Evolutionary conservation across 2,113 vertebrate species (phyloP).

Genomic region (Proterorhinus semilunaris): DNA sequence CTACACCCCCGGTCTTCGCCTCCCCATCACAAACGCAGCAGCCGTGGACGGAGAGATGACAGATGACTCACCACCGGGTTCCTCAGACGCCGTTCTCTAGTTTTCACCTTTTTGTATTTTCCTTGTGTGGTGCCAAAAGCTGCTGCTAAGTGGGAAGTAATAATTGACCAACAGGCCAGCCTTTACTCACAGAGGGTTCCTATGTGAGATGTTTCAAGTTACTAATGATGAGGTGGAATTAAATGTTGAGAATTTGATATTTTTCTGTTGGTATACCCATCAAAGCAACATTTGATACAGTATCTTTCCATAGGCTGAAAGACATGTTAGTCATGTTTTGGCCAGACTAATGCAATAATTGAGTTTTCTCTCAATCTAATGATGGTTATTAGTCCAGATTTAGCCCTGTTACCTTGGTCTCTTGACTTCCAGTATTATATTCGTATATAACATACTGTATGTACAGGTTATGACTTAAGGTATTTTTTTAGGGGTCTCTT

Average conservation of each 20-base stretch:
- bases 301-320: too few relatives aligned
- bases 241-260: neutral
- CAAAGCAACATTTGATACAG: too few relatives aligned
- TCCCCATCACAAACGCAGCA: conserved; percentile 56
- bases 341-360: too few relatives aligned
- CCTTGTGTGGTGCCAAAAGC: conserved; percentile 37
- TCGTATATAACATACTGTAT: too few relatives aligned
- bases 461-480: too few relatives aligned
- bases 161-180: conserved; percentile 22
- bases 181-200: neutral
- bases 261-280: too few relatives aligned
- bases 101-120: conserved; percentile 42
- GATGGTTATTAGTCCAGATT: too few relatives aligned
- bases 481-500: too few relatives aligned
- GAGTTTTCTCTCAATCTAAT: too few relatives aligned
- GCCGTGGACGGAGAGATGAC: conserved; percentile 42
- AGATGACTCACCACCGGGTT: conserved; percentile 59
- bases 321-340: too few relatives aligned
- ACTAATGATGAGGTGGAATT: neutral
- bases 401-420: too few relatives aligned
- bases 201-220: neutral
- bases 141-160: conserved; percentile 52
- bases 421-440: too few relatives aligned
- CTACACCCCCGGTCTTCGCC: conserved; percentile 22
- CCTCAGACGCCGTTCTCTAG: conserved; percentile 31